Base-by-base conservation (phyloP, 1,140 invertebrate genomes). In the Papilio glaucus region DNA sequence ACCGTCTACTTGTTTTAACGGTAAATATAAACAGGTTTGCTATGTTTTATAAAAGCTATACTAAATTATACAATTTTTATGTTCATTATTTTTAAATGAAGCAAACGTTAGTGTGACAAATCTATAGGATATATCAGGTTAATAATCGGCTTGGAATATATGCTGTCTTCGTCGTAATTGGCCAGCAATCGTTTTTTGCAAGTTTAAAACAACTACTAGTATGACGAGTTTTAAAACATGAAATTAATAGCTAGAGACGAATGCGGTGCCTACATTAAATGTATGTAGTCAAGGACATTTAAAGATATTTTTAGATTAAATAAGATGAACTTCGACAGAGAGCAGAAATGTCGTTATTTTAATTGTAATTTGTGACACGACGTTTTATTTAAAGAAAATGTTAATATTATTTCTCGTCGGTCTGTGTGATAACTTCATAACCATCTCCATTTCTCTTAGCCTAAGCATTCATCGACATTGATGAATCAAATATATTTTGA, bases 1-100 rank as follows among this genome's bases (percentile, higher is more conserved):
- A 62, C 26, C 26, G 26, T 62, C 61, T 10, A 65, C 62, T 65
- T 15, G 62, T 38, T 65, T 38, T 65, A 65, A 65, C 62, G 62
- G 62, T 39, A 39, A 21, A 38, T 62, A 33, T 26, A 41, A 65
- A 65, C 62, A 12, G 62, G 62, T 65, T 65, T 41, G 49, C 15
- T 39, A 65, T 65, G 37, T 38, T 65, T 65, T 10, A 65, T 26
- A 61, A 61, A 61, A 37, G 18, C 49, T 57, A 24, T 57, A 57
- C 49, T 57, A 57, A 57, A 33, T 33, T 33, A 57, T 57, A 57
- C 21, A 57, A 57, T 57, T 57, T 57, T 12, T 57, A 24, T 24
- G 49, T 57, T 26, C 10, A 26, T 26, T 57, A 57, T 57, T 57
- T 9, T 49, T 21, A 49, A 2, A 33, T 33, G 6, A 6, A 33